These are phyloP conservation scores for Neodiprion fabricii DNA, from an alignment of 1,140 invertebrate genomes.

Conservation along the genomic window DNA sequence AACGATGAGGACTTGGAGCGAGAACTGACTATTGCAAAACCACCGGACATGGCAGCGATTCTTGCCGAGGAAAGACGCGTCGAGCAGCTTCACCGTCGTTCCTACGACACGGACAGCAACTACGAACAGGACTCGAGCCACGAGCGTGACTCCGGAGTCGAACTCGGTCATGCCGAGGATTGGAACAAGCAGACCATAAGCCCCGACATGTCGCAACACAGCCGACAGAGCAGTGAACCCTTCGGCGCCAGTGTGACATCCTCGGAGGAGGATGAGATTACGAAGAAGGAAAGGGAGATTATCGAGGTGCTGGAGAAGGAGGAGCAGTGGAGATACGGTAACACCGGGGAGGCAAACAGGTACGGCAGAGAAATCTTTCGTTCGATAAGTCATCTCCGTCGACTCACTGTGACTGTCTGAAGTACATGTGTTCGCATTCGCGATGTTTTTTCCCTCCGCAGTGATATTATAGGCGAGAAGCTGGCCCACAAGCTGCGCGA, in stretches of 20 bases:
- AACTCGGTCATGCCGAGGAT: constrained; percentile 66
- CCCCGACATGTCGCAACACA: constrained; percentile 73
- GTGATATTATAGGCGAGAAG: constrained; percentile 60
- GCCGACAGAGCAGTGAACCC: constrained; percentile 78
- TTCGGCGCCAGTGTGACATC: constrained; percentile 70
- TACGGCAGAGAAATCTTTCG: constrained; percentile 22
- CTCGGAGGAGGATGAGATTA: constrained; percentile 75
- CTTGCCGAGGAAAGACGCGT: constrained; percentile 80
- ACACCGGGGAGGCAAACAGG: constrained; percentile 52
- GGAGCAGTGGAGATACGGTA: constrained; percentile 65
- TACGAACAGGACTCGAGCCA: constrained; percentile 60
- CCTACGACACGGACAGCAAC: constrained; percentile 64
- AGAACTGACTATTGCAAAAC: constrained; percentile 72
- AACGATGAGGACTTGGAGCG: constrained; percentile 73
- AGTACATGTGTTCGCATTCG: background rate
- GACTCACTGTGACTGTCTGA: background rate
- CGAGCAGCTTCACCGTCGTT: constrained; percentile 70
- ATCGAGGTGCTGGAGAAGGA: constrained; percentile 74
- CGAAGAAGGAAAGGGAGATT: constrained; percentile 75
- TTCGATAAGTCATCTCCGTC: background rate
- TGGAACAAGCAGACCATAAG: constrained; percentile 67
- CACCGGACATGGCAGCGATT: constrained; percentile 81
- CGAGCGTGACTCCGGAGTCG: constrained; percentile 76
- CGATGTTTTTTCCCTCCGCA: constrained; percentile 21
- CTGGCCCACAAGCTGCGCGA: constrained; percentile 62